These are phyloP conservation scores for Bubo scandiacus DNA, from an alignment of 2,113 vertebrate genomes.

Conservation along the genomic window DNA sequence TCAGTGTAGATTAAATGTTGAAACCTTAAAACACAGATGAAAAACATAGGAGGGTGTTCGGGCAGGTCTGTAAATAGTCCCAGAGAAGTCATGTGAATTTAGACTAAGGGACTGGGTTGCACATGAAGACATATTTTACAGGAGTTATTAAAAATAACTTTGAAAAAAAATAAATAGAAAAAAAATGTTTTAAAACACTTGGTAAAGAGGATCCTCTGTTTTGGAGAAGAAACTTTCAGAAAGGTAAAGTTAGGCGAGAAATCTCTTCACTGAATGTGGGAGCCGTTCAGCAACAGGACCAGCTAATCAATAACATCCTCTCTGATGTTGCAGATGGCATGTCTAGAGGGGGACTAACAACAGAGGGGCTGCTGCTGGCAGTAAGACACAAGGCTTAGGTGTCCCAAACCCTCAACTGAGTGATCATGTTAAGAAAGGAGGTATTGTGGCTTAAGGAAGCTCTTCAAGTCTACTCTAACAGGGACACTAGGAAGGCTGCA, in stretches of 20 bases:
- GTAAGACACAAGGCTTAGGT: background rate
- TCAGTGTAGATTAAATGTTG: background rate
- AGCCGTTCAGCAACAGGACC: background rate
- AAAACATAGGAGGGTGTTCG: background rate
- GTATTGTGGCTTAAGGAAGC: background rate
- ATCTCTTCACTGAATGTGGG: rapidly evolving
- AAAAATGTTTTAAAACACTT: background rate
- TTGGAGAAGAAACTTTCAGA: background rate
- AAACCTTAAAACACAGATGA: background rate
- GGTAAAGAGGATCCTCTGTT: background rate
- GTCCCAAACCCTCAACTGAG: background rate
- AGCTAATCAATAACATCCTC: too few species aligned
- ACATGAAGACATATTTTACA: background rate
- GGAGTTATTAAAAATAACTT: background rate
- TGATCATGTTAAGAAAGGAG: background rate
- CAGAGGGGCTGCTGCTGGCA: background rate
- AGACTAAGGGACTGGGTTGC: background rate
- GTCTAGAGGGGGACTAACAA: background rate
- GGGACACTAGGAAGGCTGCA: background rate
- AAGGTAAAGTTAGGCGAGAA: background rate
- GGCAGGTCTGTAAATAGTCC: background rate
- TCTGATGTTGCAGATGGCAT: background rate
- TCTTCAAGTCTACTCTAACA: background rate
- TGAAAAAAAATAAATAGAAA: background rate
- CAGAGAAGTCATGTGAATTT: background rate